These are phyloP conservation scores for Drosophila simulans DNA, from an alignment of 1,140 invertebrate genomes.

Conservation along the genomic window DNA sequence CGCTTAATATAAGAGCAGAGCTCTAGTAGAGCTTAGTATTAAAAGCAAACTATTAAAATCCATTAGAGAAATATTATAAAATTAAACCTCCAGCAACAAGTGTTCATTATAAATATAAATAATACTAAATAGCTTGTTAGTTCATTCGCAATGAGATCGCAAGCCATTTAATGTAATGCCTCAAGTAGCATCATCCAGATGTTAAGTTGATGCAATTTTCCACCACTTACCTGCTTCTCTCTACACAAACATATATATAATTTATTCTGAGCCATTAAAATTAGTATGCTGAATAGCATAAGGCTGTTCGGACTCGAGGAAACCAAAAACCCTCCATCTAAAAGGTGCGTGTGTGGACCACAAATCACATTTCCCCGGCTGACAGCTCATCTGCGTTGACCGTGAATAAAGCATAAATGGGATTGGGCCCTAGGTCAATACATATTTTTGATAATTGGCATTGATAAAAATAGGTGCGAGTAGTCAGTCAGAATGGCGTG, in stretches of 20 bases:
- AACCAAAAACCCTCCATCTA: slow-evolving; percentile 30
- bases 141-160: background rate
- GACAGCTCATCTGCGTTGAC: slow-evolving; percentile 48
- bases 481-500: slow-evolving; percentile 28
- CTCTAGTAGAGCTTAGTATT: background rate
- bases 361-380: slow-evolving; percentile 40
- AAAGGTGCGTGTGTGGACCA: slow-evolving; percentile 25
- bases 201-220: background rate
- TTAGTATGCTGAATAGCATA: slow-evolving; percentile 37
- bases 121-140: background rate
- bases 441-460: slow-evolving; percentile 59
- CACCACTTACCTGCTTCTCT: slow-evolving; percentile 28
- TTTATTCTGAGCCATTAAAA: slow-evolving; percentile 54
- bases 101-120: background rate
- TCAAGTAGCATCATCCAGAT: background rate
- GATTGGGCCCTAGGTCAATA: slow-evolving; percentile 45
- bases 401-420: slow-evolving; percentile 50
- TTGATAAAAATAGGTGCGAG: slow-evolving; percentile 51
- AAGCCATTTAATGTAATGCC: background rate
- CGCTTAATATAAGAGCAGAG: no score
- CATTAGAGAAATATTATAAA: no score
- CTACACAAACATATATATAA: background rate
- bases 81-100: no score
- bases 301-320: slow-evolving; percentile 21
- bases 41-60: background rate